Base-by-base conservation (phyloP, 2,113 vertebrate species). In the Ammodytes dubius region DNA sequence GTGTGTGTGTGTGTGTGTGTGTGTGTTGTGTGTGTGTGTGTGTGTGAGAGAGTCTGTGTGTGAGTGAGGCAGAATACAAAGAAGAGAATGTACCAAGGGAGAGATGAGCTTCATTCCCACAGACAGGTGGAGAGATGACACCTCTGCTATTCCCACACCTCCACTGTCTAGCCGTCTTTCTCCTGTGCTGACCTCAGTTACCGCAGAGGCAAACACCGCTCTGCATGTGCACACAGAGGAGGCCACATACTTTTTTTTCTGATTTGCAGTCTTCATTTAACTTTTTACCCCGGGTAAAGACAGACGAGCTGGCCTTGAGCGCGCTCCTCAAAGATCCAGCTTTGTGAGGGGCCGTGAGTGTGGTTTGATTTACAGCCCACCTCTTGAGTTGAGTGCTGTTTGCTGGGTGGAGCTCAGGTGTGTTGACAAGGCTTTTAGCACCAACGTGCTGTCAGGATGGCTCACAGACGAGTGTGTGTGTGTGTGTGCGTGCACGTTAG, bases 381-480 rank as follows among this genome's bases (percentile, higher is more conserved):
- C 82, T 83, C 83, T 88, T 27, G 84, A 88, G 88, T 89, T 88
- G 85, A 92, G 86, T 81, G 75, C 72, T 90, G 89, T 93, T 91
- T 87, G 88, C 89, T 77, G 90, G 93, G 94, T 89, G 91, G 89
- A 91, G 89, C 84, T 92, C 89, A 91, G 86, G 89, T 89, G 87
- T 90, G 82, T 90, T 90, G 90, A 94, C 91, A 73, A 90, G 92
- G 91, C 87, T 93, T 95, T 95, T 94, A 93, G 93, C 90, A 71
- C 89, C 68, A 74, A 81, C 60, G 53, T 88, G 93, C 77, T 87
- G 90, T 89, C 87, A 91, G 88, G 85, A 89, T 66, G 85, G 84
- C 89, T 86, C 59, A 89, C 84, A 92, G 90, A 91, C 77, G 13
- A 65, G 79, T 87, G 84, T 85, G 79, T 85, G 79, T 84, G 84